A percentile compares a stretch with the other conserved stretches of the same genome.
These are phyloP conservation scores for Aphelocoma coerulescens DNA, from an alignment of 2,113 vertebrate species.

Conservation along the genomic window DNA sequence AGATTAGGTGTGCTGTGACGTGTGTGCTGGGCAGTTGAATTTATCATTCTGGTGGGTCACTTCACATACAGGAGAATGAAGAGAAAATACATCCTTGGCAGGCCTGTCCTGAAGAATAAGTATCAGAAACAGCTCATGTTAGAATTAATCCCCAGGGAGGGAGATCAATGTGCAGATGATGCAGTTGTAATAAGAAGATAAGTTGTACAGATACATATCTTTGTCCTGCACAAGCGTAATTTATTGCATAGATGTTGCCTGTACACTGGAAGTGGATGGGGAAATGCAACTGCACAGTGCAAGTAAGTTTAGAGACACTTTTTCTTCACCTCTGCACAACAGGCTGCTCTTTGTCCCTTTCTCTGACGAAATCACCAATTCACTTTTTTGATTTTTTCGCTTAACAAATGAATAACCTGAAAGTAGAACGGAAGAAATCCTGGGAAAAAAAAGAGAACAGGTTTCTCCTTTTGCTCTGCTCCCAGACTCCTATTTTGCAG, in stretches of 20 bases:
- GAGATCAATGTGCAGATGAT: constrained; percentile 25
- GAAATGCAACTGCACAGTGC: neutral
- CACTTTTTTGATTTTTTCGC: too few species aligned
- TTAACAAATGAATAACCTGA: neutral
- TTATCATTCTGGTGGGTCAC: neutral
- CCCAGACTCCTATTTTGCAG: neutral
- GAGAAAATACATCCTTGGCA: neutral
- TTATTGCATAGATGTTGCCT: neutral
- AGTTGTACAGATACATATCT: constrained; percentile 2
- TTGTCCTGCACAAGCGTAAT: neutral
- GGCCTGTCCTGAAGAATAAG: neutral
- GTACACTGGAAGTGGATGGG: neutral
- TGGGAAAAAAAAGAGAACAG: fast-evolving
- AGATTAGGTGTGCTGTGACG: neutral
- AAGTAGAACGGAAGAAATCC: neutral
- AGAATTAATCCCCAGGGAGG: neutral
- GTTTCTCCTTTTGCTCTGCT: neutral
- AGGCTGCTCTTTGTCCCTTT: neutral
- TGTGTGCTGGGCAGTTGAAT: neutral
- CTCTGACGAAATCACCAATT: fast-evolving
- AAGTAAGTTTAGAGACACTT: neutral
- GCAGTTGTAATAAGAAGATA: neutral
- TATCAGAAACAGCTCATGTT: neutral
- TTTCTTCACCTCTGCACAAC: neutral
- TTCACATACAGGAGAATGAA: neutral